phyloP scores from a whole-genome alignment of 2,113 vertebrate genomes.

The Festucalex cinctus region DNA sequence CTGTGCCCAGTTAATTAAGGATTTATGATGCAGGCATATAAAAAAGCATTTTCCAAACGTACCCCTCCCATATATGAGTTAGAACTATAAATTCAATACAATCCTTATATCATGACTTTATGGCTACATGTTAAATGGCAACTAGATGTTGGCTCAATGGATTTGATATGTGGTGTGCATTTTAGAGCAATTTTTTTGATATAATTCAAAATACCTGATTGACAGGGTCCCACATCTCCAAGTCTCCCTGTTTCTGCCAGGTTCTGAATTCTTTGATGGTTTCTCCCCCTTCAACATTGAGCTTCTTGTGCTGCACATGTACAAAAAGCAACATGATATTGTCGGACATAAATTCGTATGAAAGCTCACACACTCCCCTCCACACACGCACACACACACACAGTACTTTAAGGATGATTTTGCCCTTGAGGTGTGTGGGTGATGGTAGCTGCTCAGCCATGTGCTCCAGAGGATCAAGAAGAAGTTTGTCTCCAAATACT shows the following conservation, averaged over 20 bases:
- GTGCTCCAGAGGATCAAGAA: slow-evolving; percentile 81
- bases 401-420: slow-evolving; percentile 90
- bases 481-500: slow-evolving; percentile 85
- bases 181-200: neutral
- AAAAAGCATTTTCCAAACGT: neutral
- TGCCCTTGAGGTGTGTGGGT: slow-evolving; percentile 88
- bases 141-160: neutral
- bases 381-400: neutral
- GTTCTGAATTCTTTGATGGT: slow-evolving; percentile 76
- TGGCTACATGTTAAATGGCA: neutral
- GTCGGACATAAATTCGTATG: too few relatives aligned
- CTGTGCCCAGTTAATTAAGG: too few relatives aligned
- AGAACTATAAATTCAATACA: neutral
- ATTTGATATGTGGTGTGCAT: neutral
- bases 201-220: slow-evolving; percentile 78
- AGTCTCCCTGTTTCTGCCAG: slow-evolving; percentile 84
- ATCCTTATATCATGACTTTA: neutral
- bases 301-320: slow-evolving; percentile 86
- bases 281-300: slow-evolving; percentile 78
- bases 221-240: slow-evolving; percentile 95
- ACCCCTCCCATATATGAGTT: too few relatives aligned
- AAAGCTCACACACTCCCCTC: neutral
- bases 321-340: slow-evolving; percentile 10
- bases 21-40: neutral
- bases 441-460: slow-evolving; percentile 92